Base-by-base conservation (phyloP, 1,140 invertebrate genomes). In the Phymastichus coffea region DNA sequence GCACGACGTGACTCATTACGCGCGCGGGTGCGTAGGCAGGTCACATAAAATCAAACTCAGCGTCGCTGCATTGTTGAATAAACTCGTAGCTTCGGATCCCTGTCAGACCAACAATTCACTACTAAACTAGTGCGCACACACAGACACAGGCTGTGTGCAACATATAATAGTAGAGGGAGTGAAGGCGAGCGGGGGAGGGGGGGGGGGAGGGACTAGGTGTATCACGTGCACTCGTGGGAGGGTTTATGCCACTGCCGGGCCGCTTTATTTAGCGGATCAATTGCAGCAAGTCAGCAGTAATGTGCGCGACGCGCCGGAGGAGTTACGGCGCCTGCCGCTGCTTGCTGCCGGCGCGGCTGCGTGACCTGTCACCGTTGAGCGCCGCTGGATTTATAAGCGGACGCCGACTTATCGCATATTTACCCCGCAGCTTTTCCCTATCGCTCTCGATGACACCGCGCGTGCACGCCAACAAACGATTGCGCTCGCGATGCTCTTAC, bases 331-430 rank as follows among this genome's bases (percentile, higher is more conserved):
- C 37, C 22, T 15, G 14, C 20, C 22, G 25, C 22, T 17, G n/a
- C 12, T 26, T 48, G 46, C 46, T 14, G 23, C 25, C 46, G 46
- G 25, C 22, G n/a, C 12, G 20, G 41, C 43, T 78, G 76, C 77
- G 77, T 78, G 77, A 79, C 77, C 71, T 78, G 77, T 79, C 77
- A 76, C 74, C 74, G 75, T 77, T n/a, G 73, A 78, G 69, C 70
- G 66, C 68, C 57, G 61, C 64, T 75, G 72, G 73, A 79, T 79
- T 79, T 78, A 78, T 79, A 77, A 70, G 69, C 77, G 74, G 71
- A 76, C 72, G 74, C 68, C 70, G 71, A 78, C 74, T 79, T 79
- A 77, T 79, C 77, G 76, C 76, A 76, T 79, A 78, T 78, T 78
- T 79, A 77, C 72, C 70, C 68, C 61, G 41, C 26, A n/a, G n/a